Base-by-base conservation (phyloP, 2,888 invertebrate species). In the Drosophila borealis region DNA sequence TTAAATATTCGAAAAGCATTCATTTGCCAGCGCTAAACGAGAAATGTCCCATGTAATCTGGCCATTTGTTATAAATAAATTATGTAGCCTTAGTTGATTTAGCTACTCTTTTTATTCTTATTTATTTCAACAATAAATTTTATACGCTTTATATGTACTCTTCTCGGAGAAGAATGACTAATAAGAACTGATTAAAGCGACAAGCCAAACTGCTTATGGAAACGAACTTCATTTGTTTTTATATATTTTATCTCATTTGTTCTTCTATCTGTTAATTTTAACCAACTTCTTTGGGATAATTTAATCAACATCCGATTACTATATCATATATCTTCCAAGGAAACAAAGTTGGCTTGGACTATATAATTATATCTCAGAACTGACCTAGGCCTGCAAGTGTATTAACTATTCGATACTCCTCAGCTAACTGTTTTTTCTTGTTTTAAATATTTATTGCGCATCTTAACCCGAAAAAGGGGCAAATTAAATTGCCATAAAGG, bases 401-500 rank as follows among this genome's bases (percentile, higher is more conserved):
- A 17, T 57, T 51, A 3, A 11, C 11, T 19, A 57, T 51, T 51
- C 56, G 25, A 4, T n/a, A 34, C 4, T 25, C n/a, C n/a, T 9
- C 4, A 11, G 34, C 11, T 10, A n/a, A 34, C 9, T 39, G n/a
- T 3, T 13, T 51, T 3, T 8, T 25, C 3, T 19, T 53, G 2
- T 2, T 53, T 74, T 66, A 65, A 74, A 71, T 81, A 81, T 81
- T 81, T 82, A 85, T 66, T 53, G 72, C 36, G 39, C 34, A 42
- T 56, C 54, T 63, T 61, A 42, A 41, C 17, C 39, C 42, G 14
- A 49, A 42, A 61, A 66, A 79, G 65, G 71, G 68, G 17, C 66
- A 81, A 83, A 80, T 81, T 74, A 85, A 88, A 88, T 80, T 71
- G 83, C 74, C 51, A 81, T 85, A 74, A 84, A 68, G 67, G 73